These are phyloP conservation scores for Melitaea cinxia DNA, from an alignment of 1,140 invertebrate species.

Conservation along the genomic window DNA sequence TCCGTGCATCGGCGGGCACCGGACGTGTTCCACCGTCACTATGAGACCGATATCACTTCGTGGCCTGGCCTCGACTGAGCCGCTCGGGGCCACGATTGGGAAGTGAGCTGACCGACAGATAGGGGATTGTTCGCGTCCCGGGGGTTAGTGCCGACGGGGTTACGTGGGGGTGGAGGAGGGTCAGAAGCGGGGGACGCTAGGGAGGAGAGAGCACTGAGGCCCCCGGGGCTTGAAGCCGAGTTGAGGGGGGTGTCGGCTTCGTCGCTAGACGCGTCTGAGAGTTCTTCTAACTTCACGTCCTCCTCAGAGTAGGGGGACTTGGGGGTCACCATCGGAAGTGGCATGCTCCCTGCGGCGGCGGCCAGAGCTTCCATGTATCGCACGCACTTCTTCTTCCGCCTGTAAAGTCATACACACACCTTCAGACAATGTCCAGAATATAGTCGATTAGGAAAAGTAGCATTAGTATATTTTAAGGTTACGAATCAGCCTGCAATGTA, in stretches of 20 bases:
- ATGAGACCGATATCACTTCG: conserved; percentile 79
- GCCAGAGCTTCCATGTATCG: conserved; percentile 92
- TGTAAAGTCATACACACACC: conserved; percentile 79
- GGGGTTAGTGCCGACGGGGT: conserved; percentile 94
- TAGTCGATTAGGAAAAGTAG: neutral
- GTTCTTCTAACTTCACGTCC: conserved; percentile 87
- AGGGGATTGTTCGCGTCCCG: conserved; percentile 95
- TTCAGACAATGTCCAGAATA: neutral
- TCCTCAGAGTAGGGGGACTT: conserved; percentile 83
- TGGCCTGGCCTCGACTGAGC: conserved; percentile 58
- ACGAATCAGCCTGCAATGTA: too few species aligned
- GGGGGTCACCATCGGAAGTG: conserved; percentile 63
- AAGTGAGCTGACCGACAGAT: conserved; percentile 93
- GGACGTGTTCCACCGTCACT: conserved; percentile 51
- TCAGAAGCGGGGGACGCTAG: conserved; percentile 88
- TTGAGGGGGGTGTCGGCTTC: conserved; percentile 84
- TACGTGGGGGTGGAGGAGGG: conserved; percentile 84
- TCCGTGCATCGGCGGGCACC: conserved; percentile 37
- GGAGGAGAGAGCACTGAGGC: conserved; percentile 89
- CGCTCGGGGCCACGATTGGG: conserved; percentile 73
- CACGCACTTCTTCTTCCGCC: conserved; percentile 99
- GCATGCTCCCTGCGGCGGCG: conserved; percentile 85
- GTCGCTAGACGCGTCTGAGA: conserved; percentile 89
- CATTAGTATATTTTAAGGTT: too few species aligned
- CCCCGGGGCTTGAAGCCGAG: conserved; percentile 90